Evolutionary conservation across 2,888 invertebrate species (phyloP), one percentile per base, ranked within the genome.

Genomic region (Hirudinaria manillensis): DNA sequence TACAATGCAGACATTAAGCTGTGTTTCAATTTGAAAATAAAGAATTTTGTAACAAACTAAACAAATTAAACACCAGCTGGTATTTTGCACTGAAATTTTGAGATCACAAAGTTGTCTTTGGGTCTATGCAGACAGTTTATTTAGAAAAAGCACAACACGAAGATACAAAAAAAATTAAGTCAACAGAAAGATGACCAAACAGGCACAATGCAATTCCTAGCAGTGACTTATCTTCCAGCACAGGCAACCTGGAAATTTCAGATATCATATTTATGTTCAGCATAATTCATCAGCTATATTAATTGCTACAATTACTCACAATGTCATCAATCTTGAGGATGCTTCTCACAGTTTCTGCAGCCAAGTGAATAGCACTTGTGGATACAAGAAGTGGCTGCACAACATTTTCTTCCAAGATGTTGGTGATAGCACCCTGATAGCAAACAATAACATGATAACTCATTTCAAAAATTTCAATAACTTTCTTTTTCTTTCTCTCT

Each of bases 281-380:
- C 7, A 61, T 61, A 16, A 13, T 16, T 45, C 16, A 45, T 45
- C 3, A 10, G 45, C 10, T n/a, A 61, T 21, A 19, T 10, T 21
- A 56, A 21, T 56, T 7, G 13, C 29, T 61, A 53, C 53, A 53
- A 53, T 61, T 61, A 79, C 79, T 79, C 76, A 80, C 80, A 53
- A 99, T 97, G 87, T 99, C 99, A 87, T 99, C 99, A 83, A 99
- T 99, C 88, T 99, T 99, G 84, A 99, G 89, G 87, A 99, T 97
- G 81, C 94, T 93, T 82, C 97, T 90, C 78, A 98, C 93, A 72
- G 97, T 97, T 88, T 99, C 99, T 0, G 98, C 92, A 78, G 99
- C 92, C 81, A 99, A 89, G 75, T 91, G 93, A 80, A 99, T 90
- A 71, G 96, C 94, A 80, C 94, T 94, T 72, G 91, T 91, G 76